These are phyloP conservation scores for Pipistrellus kuhlii DNA, from an alignment of 2,797 vertebrate genomes.

Conservation along the genomic window DNA sequence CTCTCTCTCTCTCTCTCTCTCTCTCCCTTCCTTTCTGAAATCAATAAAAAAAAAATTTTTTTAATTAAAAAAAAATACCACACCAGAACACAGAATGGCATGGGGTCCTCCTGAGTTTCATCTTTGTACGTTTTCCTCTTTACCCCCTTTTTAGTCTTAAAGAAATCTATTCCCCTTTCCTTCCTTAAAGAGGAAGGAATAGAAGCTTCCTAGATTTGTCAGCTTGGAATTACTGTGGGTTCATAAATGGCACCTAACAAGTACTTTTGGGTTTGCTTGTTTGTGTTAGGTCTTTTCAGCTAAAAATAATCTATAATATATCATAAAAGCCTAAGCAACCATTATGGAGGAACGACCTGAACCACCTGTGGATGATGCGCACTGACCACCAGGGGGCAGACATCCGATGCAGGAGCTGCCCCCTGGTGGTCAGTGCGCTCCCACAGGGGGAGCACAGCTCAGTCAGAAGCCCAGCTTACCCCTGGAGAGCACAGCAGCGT, in stretches of 20 bases:
- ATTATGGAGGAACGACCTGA: no score
- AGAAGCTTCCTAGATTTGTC: neutral
- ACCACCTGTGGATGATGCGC: no score
- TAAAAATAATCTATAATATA: neutral
- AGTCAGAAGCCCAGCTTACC: no score
- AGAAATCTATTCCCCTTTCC: neutral
- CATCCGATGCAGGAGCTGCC: no score
- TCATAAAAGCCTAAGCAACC: no score
- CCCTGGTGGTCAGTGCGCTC: no score
- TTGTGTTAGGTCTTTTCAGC: neutral
- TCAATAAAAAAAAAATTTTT: no score
- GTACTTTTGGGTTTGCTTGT: neutral
- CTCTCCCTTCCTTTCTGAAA: no score
- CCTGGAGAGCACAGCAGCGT: no score
- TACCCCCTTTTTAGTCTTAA: slow-evolving; percentile 13
- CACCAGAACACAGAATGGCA: neutral
- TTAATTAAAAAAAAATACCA: neutral
- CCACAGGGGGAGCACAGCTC: no score
- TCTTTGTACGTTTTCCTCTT: slow-evolving; percentile 52
- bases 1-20: no score
- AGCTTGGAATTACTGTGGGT: neutral
- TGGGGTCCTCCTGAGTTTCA: neutral
- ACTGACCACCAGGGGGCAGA: no score
- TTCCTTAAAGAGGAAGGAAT: slow-evolving; percentile 62
- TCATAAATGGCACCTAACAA: slow-evolving; percentile 39